Evolutionary conservation across 2,113 vertebrate species (phyloP), one percentile per base, ranked within the genome.

Genomic region (Vulpes vulpes): DNA sequence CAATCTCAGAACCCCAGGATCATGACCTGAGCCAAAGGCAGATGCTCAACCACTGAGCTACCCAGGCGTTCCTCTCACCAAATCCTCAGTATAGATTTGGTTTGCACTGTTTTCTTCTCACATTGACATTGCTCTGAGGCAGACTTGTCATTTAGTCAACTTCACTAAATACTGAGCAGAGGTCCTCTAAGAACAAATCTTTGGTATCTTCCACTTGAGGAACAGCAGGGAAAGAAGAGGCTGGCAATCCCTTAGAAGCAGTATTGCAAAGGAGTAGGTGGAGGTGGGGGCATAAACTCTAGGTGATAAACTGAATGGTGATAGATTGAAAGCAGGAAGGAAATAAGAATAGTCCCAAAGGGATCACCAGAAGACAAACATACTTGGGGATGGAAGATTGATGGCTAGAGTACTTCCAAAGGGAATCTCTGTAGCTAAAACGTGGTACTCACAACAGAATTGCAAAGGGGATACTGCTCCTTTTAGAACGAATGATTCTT

Each of bases 91-190:
- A 20, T 1, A 87, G 15, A 23, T 49, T 79, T 79, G 22, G 30
- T 81, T 51, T 64, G 51, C 1, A 17, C 0, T 14, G 1, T 65
- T 23, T 60, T 89, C 27, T 84, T 79, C 11, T 23, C 43, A 71
- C 22, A n/a, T 65, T 93, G 55, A 32, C 30, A 14, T 84, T 84
- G 43, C 71, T 83, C 74, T 83, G 17, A 32, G 55, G 8, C 8
- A 60, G 12, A 20, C 20, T 78, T 83, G 30, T 83, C 62, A 80
- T 55, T 76, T 16, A 57, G 15, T 76, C n/a, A 32, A 25, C 16
- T 32, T 69, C 19, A 59, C 57, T 94, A 80, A 87, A 88, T 43
- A 35, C 74, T 81, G 64, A 89, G 38, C 60, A 93, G 83, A 83
- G 38, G 4, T 57, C 4, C 11, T 89, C 53, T 88, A 60, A 85